Evolutionary conservation across 2,888 invertebrate species (phyloP).

Genomic region (Dolomedes plantarius): DNA sequence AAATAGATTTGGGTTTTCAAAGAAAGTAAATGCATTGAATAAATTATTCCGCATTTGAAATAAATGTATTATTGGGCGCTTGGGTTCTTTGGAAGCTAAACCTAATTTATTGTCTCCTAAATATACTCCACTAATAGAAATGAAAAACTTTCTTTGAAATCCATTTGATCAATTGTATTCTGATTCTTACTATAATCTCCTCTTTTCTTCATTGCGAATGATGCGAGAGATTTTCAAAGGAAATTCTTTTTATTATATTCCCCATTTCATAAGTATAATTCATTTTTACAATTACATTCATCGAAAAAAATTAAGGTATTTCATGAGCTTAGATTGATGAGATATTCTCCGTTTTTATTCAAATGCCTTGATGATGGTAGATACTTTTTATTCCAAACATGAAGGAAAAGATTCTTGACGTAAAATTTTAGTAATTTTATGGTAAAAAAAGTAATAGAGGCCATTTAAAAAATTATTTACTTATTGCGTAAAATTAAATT

Average conservation of each 20-base stretch:
- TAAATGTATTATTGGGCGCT: neutral
- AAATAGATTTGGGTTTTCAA: neutral
- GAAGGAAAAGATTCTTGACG: too few relatives aligned
- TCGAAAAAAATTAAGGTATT: neutral
- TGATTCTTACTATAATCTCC: neutral
- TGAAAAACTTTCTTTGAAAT: neutral
- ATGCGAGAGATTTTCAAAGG: neutral
- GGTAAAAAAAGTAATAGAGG: too few relatives aligned
- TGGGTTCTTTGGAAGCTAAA: neutral
- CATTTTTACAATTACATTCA: neutral
- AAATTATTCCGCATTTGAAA: neutral
- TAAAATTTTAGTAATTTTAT: too few relatives aligned
- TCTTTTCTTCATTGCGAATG: neutral
- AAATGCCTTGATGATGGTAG: too few relatives aligned
- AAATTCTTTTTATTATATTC: neutral
- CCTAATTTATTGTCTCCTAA: conserved; percentile 3
- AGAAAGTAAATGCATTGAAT: conserved; percentile 1
- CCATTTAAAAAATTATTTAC: too few relatives aligned
- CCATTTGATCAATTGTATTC: neutral
- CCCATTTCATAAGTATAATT: neutral
- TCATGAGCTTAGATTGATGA: too few relatives aligned
- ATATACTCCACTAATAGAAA: neutral
- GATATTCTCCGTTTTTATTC: too few relatives aligned
- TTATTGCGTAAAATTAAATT: too few relatives aligned
- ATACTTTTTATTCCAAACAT: too few relatives aligned